Conservation (phyloP, 2,888 invertebrate genomes). For the Zootermopsis nevadensis region DNA sequence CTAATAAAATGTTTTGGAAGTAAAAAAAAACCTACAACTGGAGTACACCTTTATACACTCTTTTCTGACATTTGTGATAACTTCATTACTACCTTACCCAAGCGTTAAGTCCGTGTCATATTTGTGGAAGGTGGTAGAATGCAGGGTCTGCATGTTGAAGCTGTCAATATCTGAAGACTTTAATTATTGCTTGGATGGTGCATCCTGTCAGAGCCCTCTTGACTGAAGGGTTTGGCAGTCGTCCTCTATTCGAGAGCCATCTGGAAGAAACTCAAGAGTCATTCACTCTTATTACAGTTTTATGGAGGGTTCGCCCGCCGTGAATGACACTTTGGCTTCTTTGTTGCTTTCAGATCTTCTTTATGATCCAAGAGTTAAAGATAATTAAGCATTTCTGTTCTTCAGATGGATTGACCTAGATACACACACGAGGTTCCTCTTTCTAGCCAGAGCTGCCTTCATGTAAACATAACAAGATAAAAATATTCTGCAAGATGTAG, state of each 20-base stretch:
- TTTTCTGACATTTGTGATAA: too few relatives aligned
- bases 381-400: background rate
- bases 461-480: too few relatives aligned
- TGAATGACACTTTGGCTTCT: background rate
- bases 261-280: background rate
- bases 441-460: too few relatives aligned
- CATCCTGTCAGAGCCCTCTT: constrained; percentile 11
- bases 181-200: constrained; percentile 3
- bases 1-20: too few relatives aligned
- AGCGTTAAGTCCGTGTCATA: too few relatives aligned
- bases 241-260: background rate
- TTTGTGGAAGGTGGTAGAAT: too few relatives aligned
- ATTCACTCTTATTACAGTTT: background rate
- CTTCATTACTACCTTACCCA: too few relatives aligned
- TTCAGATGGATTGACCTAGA: too few relatives aligned
- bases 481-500: too few relatives aligned
- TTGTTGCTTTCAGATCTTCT: background rate
- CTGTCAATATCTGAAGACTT: constrained; percentile 26
- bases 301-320: background rate
- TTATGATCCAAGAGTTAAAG: background rate
- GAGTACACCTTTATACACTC: too few relatives aligned
- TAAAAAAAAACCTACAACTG: too few relatives aligned
- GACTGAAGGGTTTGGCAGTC: constrained; percentile 8
- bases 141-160: background rate
- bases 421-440: too few relatives aligned